Percentiles rank a stretch among this genome's conserved stretches.
Conservation (phyloP, 2,888 invertebrate species). For the Pardosa pseudoannulata region DNA sequence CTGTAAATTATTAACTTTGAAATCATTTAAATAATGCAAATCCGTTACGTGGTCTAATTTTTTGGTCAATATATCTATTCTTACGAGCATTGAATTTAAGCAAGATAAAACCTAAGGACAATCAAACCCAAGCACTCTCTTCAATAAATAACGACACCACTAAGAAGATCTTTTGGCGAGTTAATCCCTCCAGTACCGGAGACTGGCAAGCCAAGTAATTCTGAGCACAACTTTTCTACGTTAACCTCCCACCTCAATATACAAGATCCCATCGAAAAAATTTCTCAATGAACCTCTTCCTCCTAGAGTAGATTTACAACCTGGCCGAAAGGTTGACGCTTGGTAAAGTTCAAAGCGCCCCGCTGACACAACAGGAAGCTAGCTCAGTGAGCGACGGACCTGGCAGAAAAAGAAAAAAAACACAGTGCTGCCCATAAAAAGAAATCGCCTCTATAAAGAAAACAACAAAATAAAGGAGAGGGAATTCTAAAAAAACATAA, state of each 20-base stretch:
- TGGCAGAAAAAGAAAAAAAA: background rate
- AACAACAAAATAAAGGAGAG: slow-evolving; percentile 21
- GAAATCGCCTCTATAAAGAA: background rate
- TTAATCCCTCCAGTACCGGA: too few species aligned
- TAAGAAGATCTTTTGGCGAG: too few species aligned
- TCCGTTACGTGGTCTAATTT: too few species aligned
- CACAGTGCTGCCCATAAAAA: slow-evolving; percentile 15
- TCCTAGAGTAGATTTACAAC: slow-evolving; percentile 57
- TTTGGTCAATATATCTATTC: too few species aligned
- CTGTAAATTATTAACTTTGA: too few species aligned
- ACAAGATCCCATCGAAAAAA: slow-evolving; percentile 16
- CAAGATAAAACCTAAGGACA: too few species aligned
- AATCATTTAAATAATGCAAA: too few species aligned
- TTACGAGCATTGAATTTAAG: too few species aligned
- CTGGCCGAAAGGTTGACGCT: slow-evolving; percentile 71
- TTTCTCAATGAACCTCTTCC: slow-evolving; percentile 51
- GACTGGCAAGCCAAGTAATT: background rate
- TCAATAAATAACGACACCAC: too few species aligned
- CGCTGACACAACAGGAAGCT: slow-evolving; percentile 65
- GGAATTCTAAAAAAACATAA: slow-evolving; percentile 16
- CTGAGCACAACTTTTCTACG: background rate
- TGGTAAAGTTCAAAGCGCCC: slow-evolving; percentile 70
- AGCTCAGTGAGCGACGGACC: slow-evolving; percentile 55
- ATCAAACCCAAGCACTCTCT: too few species aligned
- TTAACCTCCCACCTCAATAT: background rate